These are phyloP conservation scores for Drosophila mimica DNA, from an alignment of 2,888 invertebrate genomes.

Conservation along the genomic window DNA sequence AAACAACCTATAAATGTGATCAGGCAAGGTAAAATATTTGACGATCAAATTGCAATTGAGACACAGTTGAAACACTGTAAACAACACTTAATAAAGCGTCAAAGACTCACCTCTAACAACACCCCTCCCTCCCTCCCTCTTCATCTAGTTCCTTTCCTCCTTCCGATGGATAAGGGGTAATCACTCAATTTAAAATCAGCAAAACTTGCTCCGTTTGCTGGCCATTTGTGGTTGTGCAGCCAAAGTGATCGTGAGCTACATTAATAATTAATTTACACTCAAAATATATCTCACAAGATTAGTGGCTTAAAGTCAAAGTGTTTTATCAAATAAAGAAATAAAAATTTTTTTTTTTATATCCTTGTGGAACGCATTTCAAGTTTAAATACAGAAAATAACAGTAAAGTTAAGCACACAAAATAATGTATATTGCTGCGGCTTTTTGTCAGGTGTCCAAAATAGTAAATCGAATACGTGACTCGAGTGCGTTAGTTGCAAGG, in stretches of 20 bases:
- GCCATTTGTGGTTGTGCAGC: conserved; percentile 35
- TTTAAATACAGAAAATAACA: neutral
- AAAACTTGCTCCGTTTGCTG: conserved; percentile 43
- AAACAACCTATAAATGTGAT: conserved; percentile 58
- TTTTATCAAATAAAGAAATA: conserved; percentile 11
- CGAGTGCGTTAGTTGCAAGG: conserved; percentile 11
- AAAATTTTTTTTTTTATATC: neutral
- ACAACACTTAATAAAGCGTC: neutral
- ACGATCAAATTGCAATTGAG: conserved; percentile 34
- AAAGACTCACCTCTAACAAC: neutral
- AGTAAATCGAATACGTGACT: conserved; percentile 29
- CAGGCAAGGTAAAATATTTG: conserved; percentile 39
- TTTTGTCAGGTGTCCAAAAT: conserved; percentile 34
- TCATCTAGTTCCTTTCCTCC: neutral
- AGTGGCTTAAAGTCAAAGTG: conserved; percentile 29
- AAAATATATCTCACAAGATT: conserved; percentile 31
- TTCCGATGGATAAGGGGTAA: conserved; percentile 39
- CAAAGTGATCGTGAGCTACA: conserved; percentile 71
- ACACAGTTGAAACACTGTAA: neutral
- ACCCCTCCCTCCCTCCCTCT: neutral
- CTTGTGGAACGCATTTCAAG: neutral
- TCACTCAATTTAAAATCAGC: conserved; percentile 70
- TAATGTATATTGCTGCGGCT: neutral
- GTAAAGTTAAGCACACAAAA: neutral
- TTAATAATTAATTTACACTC: conserved; percentile 51